Conservation (phyloP, 30 jellyfish, hydroid and myxozoan species). For the Hydractinia echinata region DNA sequence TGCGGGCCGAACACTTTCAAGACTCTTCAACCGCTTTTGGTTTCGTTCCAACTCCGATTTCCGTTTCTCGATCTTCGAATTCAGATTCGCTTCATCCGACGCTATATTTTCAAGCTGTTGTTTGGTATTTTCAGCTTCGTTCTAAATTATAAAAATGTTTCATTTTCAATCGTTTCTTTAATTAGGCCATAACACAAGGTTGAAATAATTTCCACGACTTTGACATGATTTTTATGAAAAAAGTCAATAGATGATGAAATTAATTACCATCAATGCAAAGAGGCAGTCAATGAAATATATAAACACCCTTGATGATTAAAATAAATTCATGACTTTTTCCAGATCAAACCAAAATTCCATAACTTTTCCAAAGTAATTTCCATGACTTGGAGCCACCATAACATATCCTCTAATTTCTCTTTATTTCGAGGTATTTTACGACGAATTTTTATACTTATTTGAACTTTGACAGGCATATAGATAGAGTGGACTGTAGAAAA, state of each 20-base stretch:
- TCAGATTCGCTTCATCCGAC: conserved; percentile 94
- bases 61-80: conserved; percentile 89
- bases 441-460: no score
- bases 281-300: no score
- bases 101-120: conserved; percentile 82
- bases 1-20: conserved; percentile 98
- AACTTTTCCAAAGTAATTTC: no score
- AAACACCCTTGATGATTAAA: no score
- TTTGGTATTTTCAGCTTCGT: conserved; percentile 54
- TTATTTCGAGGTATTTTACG: no score
- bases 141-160: conserved; percentile 59
- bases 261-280: not conserved
- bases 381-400: no score
- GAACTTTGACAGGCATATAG: no score
- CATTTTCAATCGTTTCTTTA: conserved; percentile 40
- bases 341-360: no score
- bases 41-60: conserved; percentile 87
- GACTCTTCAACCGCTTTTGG: conserved; percentile 77
- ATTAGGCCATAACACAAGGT: not conserved
- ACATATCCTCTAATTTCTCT: no score
- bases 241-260: not conserved
- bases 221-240: not conserved
- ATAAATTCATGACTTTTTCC: no score
- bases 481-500: no score
- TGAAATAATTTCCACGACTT: no score